Base-by-base conservation (phyloP, 1,140 invertebrate genomes). In the Drosophila melanica region DNA sequence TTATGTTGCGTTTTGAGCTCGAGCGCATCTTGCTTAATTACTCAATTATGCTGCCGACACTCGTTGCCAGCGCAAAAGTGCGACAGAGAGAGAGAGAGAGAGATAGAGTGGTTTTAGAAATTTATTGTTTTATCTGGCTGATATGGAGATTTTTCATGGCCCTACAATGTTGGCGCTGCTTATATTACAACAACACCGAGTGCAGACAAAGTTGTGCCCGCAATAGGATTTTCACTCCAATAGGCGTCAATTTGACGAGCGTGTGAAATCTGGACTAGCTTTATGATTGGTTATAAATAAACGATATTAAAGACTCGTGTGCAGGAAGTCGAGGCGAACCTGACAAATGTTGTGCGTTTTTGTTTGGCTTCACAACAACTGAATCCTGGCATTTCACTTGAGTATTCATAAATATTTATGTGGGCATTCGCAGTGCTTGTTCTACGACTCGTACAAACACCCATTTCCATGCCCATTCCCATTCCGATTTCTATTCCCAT, bases 321-420 rank as follows among this genome's bases (percentile, higher is more conserved):
- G 6, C 50, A 35, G 50, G 11, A 11, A 7, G 14, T 53, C 16
- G n/a, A 23, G 20, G 4, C 12, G 12, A n/a, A 33, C 39, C 14
- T 1, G 12, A 37, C 10, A 41, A 41, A 14, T 14, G 9, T 2
- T 53, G 1, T 23, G 20, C 5, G 2, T 18, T n/a, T 48, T 16
- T 47, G 18, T 54, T 63, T 53, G 39, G 4, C 5, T 12, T 55
- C 51, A 23, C 12, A 47, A 27, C 37, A 47, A 27, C 44, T 39
- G 62, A 72, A 67, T 72, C 47, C 69, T 70, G 67, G 75, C 74
- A 69, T 62, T 66, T 67, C 55, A 42, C 11, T 58, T 51, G 62
- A 59, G 50, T 48, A 81, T 76, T 81, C 75, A 86, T 86, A 86
- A 86, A 86, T 86, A 86, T 86, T 86, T 79, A 87, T 81, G 79